Evolutionary conservation across 2,888 invertebrate species (phyloP), one percentile per base, ranked within the genome.

Genomic region (Andrena minutula): DNA sequence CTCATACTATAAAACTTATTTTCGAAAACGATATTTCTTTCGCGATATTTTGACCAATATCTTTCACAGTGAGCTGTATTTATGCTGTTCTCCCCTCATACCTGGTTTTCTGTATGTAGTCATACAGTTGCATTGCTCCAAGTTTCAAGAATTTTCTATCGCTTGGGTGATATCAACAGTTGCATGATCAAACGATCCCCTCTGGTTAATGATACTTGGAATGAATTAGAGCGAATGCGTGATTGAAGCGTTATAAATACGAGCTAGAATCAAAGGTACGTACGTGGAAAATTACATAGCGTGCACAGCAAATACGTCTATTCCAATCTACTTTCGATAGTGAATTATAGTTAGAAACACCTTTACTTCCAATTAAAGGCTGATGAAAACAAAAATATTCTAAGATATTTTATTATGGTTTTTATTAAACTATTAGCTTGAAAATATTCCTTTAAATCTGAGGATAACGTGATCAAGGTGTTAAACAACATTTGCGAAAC

Each of bases 151-250:
- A 16, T 41, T 16, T 41, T 41, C 41, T 41, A 41, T 41, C 41
- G 41, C 41, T 73, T 73, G 76, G 61, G 41, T 65, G 47, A 79
- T 85, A 77, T 85, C 61, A 71, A 65, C 66, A 69, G 61, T 32
- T 49, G 75, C 65, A 79, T 56, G 81, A 82, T 85, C 85, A 83
- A 80, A 85, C 83, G 83, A 83, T 58, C 74, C 65, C 61, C 51
- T 56, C 69, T 26, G 23, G 73, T 83, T 85, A 85, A 85, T 85
- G 76, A 83, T 60, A 83, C 65, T 79, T 76, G 76, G 74, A 85
- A 83, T 83, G 76, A 83, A 83, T 86, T 70, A 61, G 78, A 75
- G 41, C 66, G 79, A 66, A 60, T 49, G 63, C 65, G 60, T 53
- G 53, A 63, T 35, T 20, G 66, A 64, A 58, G 51, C 76, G 65